Base-by-base conservation (phyloP, 2,888 invertebrate species). In the Norana najaformis region DNA sequence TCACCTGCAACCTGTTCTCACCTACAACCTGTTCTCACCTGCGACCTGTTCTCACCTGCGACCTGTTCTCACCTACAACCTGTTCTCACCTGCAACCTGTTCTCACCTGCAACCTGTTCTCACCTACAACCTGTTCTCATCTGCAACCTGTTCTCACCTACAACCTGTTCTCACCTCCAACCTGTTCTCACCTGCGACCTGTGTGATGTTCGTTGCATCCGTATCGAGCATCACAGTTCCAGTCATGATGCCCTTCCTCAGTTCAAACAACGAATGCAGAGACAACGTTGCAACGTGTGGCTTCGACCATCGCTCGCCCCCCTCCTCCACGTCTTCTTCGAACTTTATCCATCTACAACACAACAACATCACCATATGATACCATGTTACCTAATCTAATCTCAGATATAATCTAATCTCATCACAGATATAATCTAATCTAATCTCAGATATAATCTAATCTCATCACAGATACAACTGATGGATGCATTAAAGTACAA, bases 261-360 rank as follows among this genome's bases (percentile, higher is more conserved):
- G 95, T 95, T 99, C 99, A 95, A 99, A 99, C 83, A 99, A 96
- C 0, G 99, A 98, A 95, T 99, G 99, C 90, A 99, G 96, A 6
- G 99, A 98, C 88, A 99, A 96, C 0, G 99, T 99, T 88, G 99
- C 99, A 69, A 99, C 99, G 95, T 96, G 96, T 23, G 96, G 96
- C 95, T 99, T 99, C 30, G 99, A 99, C 99, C 99, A 99, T 91
- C 99, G 96, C 95, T 99, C 98, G 91, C 99, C 99, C 37, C 99
- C 99, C 96, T 99, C 99, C 95, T 99, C 99, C 3, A 99, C 99
- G 94, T 99, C 99, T 93, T 96, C 96, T 92, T 96, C 96, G 93
- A 96, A 96, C 92, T 96, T 96, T 83, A 95, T 94, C 95, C 95
- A 96, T 92, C 95, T 95, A 92, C 11, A 82, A 18, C n/a, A 30